Conservation (phyloP, 2,888 invertebrate genomes). For the Conchocele bisecta region DNA sequence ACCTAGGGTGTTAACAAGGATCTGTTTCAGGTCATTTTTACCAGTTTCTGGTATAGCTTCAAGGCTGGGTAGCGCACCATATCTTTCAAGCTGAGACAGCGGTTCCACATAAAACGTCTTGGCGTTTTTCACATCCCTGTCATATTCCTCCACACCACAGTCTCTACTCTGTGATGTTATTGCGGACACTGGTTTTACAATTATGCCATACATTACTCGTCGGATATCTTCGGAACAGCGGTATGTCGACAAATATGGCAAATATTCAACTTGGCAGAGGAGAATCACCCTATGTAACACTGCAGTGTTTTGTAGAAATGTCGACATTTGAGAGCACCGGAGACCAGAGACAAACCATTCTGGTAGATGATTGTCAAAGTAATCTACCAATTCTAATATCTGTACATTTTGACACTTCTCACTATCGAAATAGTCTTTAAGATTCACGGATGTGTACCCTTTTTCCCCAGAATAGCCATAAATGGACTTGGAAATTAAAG, state of each 20-base stretch:
- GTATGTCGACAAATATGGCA: slow-evolving; percentile 69
- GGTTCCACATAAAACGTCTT: slow-evolving; percentile 61
- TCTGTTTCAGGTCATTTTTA: slow-evolving; percentile 4
- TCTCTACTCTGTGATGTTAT: slow-evolving; percentile 5
- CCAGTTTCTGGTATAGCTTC: slow-evolving; percentile 26
- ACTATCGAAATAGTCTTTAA: slow-evolving; percentile 4
- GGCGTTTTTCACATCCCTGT: slow-evolving; percentile 63
- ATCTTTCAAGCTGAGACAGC: not conserved
- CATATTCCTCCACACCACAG: slow-evolving; percentile 68
- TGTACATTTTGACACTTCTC: not conserved
- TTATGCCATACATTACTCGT: slow-evolving; percentile 76
- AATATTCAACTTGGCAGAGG: slow-evolving; percentile 77
- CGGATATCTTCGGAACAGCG: slow-evolving; percentile 70
- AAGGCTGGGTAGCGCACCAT: slow-evolving; percentile 53
- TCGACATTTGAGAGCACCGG: slow-evolving; percentile 86
- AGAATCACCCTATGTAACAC: slow-evolving; percentile 75
- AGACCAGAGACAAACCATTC: slow-evolving; percentile 88
- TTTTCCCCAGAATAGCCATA: not conserved
- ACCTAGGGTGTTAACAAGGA: slow-evolving; percentile 31
- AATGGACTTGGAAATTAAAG: slow-evolving; percentile 1
- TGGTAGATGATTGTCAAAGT: slow-evolving; percentile 82
- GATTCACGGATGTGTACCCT: slow-evolving; percentile 10
- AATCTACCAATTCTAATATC: slow-evolving; percentile 34
- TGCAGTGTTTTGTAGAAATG: slow-evolving; percentile 85
- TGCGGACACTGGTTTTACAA: slow-evolving; percentile 16